phyloP scores from a whole-genome alignment of 2,113 vertebrate genomes.

The Orcinus orca region DNA sequence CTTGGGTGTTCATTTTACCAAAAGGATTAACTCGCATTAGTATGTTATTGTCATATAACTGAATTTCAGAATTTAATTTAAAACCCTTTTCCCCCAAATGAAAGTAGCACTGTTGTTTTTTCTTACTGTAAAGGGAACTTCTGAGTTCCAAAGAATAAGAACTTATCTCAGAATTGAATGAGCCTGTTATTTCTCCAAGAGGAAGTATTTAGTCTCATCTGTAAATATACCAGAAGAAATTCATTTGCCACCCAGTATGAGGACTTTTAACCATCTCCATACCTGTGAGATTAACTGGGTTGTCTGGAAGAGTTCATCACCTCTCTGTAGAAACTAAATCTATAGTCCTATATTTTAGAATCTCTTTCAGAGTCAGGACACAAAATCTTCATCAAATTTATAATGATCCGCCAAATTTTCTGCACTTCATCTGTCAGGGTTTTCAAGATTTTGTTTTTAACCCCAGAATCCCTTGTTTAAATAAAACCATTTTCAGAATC shows the following conservation, averaged over 20 bases:
- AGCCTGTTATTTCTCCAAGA: background rate
- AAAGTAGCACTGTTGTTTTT: background rate
- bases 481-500: background rate
- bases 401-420: background rate
- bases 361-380: background rate
- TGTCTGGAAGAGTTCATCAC: background rate
- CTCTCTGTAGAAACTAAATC: background rate
- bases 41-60: background rate
- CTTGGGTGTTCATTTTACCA: constrained; percentile 38
- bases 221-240: background rate
- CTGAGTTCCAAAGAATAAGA: constrained; percentile 19
- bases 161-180: background rate
- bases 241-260: background rate
- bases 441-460: constrained; percentile 9
- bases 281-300: background rate
- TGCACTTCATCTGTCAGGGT: background rate
- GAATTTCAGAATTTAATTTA: constrained; percentile 17
- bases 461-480: constrained; percentile 23
- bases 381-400: background rate
- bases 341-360: background rate
- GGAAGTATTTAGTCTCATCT: background rate
- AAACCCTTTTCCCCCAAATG: background rate
- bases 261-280: background rate
- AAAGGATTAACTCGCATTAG: background rate
- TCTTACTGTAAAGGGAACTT: background rate